Base-by-base conservation (phyloP, 2,888 invertebrate species). In the Teleiodes luculella region DNA sequence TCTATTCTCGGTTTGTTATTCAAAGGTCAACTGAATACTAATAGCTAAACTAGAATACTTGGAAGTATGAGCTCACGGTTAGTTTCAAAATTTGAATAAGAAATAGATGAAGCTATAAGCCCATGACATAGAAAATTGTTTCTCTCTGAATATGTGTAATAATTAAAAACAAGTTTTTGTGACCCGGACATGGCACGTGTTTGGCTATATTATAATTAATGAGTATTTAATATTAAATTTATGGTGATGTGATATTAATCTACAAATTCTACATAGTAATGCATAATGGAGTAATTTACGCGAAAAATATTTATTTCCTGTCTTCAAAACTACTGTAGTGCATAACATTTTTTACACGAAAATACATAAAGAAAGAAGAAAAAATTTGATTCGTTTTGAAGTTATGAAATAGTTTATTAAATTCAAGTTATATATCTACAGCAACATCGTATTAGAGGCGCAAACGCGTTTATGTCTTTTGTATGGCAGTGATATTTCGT, bases 391-490 rank as follows among this genome's bases (percentile, higher is more conserved):
- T 10, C 18, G 10, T 36, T 14, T 14, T 14, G 8, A 39, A 39
- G 24, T 24, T 24, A n/a, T n/a, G n/a, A n/a, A n/a, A n/a, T n/a
- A n/a, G n/a, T n/a, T n/a, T n/a, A n/a, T n/a, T n/a, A n/a, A n/a
- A n/a, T n/a, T n/a, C n/a, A n/a, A n/a, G n/a, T n/a, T n/a, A n/a
- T n/a, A n/a, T n/a, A n/a, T n/a, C n/a, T n/a, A n/a, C n/a, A n/a
- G n/a, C n/a, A 24, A 11, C n/a, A 33, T 33, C n/a, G 8, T 33
- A 2, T 8, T 20, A 20, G 3, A 30, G 31, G 54, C 49, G 5
- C 24, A 51, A 60, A 68, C 78, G 80, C 86, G 86, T 86, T 83
- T 84, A 86, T 72, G 78, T 86, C 85, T 85, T 78, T 83, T 80
- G 55, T 68, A 73, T 60, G 64, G 58, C 70, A 69, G 63, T 69